Conservation (phyloP, 2,113 vertebrate genomes). For the Murina feae region DNA sequence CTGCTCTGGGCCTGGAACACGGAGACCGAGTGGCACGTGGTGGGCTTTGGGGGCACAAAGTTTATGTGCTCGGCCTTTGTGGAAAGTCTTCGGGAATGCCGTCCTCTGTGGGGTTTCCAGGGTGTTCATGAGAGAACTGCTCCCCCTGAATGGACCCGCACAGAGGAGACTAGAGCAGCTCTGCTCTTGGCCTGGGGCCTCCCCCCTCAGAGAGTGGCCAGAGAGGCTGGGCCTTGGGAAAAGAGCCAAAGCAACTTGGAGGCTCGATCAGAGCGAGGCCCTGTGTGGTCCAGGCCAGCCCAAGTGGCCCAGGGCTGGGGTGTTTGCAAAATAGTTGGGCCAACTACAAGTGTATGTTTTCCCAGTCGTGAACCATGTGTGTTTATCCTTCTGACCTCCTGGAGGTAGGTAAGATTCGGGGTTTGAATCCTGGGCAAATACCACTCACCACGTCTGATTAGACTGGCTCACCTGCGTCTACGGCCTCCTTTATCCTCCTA, state of each 20-base stretch:
- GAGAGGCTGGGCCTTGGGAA: background rate
- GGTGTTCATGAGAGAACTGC: background rate
- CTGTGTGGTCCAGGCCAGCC: background rate
- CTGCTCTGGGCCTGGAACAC: background rate
- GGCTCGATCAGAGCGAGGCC: background rate
- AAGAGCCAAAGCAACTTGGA: conserved; percentile 21
- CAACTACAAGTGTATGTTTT: background rate
- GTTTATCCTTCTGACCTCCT: background rate
- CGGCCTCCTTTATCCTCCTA: background rate
- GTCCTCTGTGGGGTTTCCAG: background rate
- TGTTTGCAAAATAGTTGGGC: conserved; percentile 7
- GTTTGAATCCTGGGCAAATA: background rate
- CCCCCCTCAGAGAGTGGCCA: background rate
- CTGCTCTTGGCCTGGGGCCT: background rate
- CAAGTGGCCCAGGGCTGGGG: background rate
- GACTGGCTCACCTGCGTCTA: background rate
- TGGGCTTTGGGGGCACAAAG: background rate
- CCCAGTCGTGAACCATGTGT: background rate
- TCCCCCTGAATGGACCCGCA: background rate
- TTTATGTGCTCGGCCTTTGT: background rate
- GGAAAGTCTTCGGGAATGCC: background rate
- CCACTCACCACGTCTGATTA: background rate
- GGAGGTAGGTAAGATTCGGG: background rate
- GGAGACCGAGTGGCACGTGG: background rate
- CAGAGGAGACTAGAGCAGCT: background rate